Evolutionary conservation across 2,113 vertebrate species (phyloP).

Genomic region (Hippocampus abdominalis): DNA sequence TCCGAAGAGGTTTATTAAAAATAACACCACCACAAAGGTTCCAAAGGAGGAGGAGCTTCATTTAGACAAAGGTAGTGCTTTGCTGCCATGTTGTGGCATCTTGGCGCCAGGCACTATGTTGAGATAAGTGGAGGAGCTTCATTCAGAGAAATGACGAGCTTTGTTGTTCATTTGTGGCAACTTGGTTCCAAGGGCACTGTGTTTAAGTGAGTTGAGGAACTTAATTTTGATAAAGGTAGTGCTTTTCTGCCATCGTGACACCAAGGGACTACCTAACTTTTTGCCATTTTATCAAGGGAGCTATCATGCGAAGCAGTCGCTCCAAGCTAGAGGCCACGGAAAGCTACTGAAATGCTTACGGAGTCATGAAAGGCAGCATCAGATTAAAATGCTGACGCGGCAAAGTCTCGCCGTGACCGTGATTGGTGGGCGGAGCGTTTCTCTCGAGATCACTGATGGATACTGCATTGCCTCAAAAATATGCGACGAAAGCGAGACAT

Average conservation of each 20-base stretch:
- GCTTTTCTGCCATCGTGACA: not conserved
- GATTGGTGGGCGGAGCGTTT: conserved; percentile 22
- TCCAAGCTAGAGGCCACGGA: not conserved
- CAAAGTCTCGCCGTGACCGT: conserved; percentile 14
- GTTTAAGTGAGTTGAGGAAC: too few relatives aligned
- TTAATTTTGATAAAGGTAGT: not conserved
- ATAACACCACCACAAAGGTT: too few relatives aligned
- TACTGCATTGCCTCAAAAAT: too few relatives aligned
- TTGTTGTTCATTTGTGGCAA: too few relatives aligned
- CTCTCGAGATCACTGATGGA: too few relatives aligned
- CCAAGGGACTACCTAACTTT: not conserved
- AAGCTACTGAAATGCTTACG: not conserved
- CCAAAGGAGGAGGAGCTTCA: too few relatives aligned
- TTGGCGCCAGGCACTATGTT: not conserved
- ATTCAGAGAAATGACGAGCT: not conserved
- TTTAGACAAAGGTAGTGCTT: too few relatives aligned
- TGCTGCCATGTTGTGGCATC: too few relatives aligned
- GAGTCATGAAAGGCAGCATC: not conserved
- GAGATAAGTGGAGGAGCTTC: not conserved
- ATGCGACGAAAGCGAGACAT: too few relatives aligned
- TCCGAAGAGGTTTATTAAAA: not conserved
- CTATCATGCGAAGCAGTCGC: not conserved
- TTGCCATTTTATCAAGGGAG: not conserved
- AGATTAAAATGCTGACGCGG: conserved; percentile 12
- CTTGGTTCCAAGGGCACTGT: too few relatives aligned